Conservation (phyloP, 2,797 vertebrate species). For the Naso thynnoides region DNA sequence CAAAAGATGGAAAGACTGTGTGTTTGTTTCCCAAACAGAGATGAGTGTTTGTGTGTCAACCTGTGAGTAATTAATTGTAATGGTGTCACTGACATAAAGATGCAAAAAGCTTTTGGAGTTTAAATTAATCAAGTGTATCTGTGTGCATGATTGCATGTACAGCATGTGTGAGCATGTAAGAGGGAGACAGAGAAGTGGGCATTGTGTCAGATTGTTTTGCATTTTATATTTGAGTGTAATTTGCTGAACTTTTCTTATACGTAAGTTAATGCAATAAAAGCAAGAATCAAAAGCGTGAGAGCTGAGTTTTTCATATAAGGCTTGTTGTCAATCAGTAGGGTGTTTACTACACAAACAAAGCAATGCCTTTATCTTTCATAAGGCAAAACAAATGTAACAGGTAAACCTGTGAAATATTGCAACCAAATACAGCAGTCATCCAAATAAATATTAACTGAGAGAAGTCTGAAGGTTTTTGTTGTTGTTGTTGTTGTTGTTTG, state of each 20-base stretch:
- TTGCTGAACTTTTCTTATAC: conserved; percentile 44
- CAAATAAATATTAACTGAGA: background rate
- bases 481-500: too few relatives aligned
- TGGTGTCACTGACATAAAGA: background rate
- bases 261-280: conserved; percentile 71
- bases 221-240: conserved; percentile 34
- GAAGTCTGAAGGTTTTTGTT: background rate
- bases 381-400: background rate
- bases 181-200: conserved; percentile 19
- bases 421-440: background rate
- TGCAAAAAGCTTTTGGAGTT: too few relatives aligned
- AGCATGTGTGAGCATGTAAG: conserved; percentile 7
- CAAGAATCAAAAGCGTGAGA: conserved; percentile 24
- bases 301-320: conserved; percentile 1
- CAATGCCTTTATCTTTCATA: background rate
- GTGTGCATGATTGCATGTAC: background rate
- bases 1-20: conserved; percentile 20
- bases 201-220: conserved; percentile 21
- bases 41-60: conserved; percentile 2
- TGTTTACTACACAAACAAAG: background rate
- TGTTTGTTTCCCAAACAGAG: conserved; percentile 5
- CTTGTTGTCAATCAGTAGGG: background rate
- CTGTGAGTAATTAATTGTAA: conserved; percentile 10
- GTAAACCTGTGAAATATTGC: background rate
- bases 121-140: too few relatives aligned